These are phyloP conservation scores for Agonopterix heracliana DNA, from an alignment of 2,888 invertebrate species.

Conservation along the genomic window DNA sequence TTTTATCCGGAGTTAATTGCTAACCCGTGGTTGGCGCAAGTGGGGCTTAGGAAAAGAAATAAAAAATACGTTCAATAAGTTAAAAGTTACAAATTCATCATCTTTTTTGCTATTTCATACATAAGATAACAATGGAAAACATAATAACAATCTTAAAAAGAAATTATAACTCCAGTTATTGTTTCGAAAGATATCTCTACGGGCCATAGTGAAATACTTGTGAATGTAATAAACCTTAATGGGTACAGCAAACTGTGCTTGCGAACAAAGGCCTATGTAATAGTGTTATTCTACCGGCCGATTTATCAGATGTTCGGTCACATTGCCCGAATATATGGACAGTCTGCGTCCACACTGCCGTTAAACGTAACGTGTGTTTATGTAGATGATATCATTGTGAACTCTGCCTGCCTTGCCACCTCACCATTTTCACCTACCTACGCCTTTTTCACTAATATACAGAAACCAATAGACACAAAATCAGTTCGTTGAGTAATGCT, in stretches of 20 bases:
- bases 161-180: neutral
- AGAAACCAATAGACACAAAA: no score
- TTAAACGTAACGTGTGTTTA: constrained; percentile 14
- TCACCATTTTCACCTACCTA: no score
- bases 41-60: neutral
- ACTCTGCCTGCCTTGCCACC: neutral
- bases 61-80: neutral
- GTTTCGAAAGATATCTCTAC: neutral
- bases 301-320: constrained; percentile 57
- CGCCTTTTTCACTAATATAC: no score
- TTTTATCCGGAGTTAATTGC: no score
- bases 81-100: neutral
- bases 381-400: constrained; percentile 1
- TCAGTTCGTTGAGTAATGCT: no score
- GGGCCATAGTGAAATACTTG: constrained; percentile 11
- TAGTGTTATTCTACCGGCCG: constrained; percentile 43
- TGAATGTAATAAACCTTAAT: constrained; percentile 22
- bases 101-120: no score
- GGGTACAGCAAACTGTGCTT: constrained; percentile 29
- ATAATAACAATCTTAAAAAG: no score
- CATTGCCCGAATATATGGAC: constrained; percentile 48
- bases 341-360: constrained; percentile 18
- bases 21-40: no score
- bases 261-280: constrained; percentile 56
- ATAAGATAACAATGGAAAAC: no score